Evolutionary conservation across 1,140 invertebrate species (phyloP), one percentile per base, ranked within the genome.

Genomic region (Orchesella cincta): DNA sequence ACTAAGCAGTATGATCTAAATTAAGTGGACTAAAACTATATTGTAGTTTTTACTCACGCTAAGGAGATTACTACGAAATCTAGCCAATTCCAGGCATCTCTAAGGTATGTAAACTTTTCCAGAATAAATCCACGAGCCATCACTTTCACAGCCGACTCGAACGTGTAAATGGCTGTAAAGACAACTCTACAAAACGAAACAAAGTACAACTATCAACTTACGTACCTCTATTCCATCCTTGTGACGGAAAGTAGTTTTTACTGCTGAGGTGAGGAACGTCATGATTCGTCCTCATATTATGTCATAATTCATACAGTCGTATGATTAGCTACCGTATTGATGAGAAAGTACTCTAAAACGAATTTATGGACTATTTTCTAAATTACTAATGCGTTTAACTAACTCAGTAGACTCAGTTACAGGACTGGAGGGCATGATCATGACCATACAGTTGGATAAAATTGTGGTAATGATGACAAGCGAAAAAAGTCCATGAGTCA

Each of bases 61-160:
- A 97, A 94, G 90, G 95, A 91, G 92, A 99, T 98, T 89, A 98
- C 96, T 92, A 97, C 92, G 93, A 99, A 98, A 93, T 99, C 97
- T 90, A 98, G 92, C 96, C 96, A 98, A 92, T 98, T 99, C 97
- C 97, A 98, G 90, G 96, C 94, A 93, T 99, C 97, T 92, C 97
- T 93, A 91, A 99, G 94, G 93, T 98, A 99, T 89, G 97, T 98
- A 92, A 98, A 98, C 89, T 92, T 92, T 91, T 96, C 92, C 88
- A 98, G 91, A 90, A 98, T 96, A 91, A 98, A 98, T 90, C 97
- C 97, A 90, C 97, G 92, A 86, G 96, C 96, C 92, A 97, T 93
- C 89, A 98, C 93, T 93, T 98, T 98, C 88, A 98, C 93, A 87
- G 95, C 92, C 87, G 95, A 96, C 91, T 99, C 97, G 90, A 98